Conservation (phyloP, 2,113 vertebrate genomes). For the Megaptera novaeangliae region DNA sequence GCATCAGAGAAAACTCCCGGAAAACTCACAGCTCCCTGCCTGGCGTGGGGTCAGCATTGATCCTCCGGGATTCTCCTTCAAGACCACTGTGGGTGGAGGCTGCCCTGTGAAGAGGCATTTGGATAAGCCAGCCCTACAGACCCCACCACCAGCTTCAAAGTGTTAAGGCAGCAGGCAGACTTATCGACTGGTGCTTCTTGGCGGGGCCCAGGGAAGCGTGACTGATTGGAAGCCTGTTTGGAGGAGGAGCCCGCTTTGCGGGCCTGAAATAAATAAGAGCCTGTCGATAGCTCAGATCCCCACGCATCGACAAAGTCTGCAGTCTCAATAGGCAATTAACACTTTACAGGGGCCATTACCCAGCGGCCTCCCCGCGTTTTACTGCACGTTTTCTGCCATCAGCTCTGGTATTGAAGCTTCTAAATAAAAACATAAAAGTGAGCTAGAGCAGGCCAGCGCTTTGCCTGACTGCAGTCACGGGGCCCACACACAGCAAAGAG, state of each 20-base stretch:
- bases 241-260: constrained; percentile 81
- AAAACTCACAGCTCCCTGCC: background rate
- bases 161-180: constrained; percentile 81
- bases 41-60: too few relatives aligned
- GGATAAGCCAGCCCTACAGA: constrained; percentile 69
- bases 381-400: constrained; percentile 84
- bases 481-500: constrained; percentile 61
- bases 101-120: constrained; percentile 34
- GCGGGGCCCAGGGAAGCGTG: constrained; percentile 82
- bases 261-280: constrained; percentile 82
- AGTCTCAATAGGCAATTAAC: constrained; percentile 89
- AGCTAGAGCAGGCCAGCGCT: constrained; percentile 75
- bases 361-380: constrained; percentile 81
- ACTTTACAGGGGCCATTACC: constrained; percentile 88
- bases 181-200: constrained; percentile 81
- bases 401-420: constrained; percentile 80
- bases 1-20: accelerated
- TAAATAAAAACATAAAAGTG: constrained; percentile 86
- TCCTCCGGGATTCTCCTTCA: background rate
- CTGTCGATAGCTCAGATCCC: constrained; percentile 85
- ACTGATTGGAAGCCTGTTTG: constrained; percentile 86
- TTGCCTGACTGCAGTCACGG: constrained; percentile 61
- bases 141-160: constrained; percentile 80
- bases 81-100: constrained; percentile 36
- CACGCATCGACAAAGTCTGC: constrained; percentile 84